Evolutionary conservation across 1,140 invertebrate species (phyloP).

Genomic region (Anagrus nilaparvatae): DNA sequence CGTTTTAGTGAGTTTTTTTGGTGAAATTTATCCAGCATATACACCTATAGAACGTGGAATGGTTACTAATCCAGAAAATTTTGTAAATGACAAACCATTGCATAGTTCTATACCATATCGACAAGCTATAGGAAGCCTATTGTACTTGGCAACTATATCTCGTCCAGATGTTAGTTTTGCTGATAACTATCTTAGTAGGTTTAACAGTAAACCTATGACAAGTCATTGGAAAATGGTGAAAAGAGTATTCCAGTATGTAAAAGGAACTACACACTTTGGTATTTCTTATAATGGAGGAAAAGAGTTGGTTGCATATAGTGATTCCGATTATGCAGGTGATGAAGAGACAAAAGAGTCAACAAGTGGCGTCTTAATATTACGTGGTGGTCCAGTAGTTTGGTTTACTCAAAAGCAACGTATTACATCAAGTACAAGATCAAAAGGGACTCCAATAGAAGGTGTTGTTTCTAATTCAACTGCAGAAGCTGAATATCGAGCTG

Average conservation of each 20-base stretch:
- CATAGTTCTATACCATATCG: constrained; percentile 16
- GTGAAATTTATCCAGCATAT: neutral
- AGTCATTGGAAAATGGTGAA: constrained; percentile 27
- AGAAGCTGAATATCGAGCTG: constrained; percentile 21
- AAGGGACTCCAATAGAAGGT: constrained; percentile 3
- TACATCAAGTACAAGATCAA: too few species aligned
- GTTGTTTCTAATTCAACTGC: constrained; percentile 19
- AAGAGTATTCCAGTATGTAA: constrained; percentile 27
- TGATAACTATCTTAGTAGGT: constrained; percentile 26
- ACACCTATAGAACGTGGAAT: constrained; percentile 7
- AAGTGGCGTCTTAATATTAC: constrained; percentile 16
- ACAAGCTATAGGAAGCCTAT: constrained; percentile 29
- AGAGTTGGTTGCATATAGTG: constrained; percentile 14
- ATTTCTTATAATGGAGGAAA: constrained; percentile 17
- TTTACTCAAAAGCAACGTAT: constrained; percentile 17
- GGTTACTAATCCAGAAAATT: constrained; percentile 1
- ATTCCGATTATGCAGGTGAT: constrained; percentile 19
- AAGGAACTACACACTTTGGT: constrained; percentile 22
- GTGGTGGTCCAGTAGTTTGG: constrained; percentile 19
- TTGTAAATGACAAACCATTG: constrained; percentile 1
- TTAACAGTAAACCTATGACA: constrained; percentile 19
- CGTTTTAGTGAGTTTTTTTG: too few species aligned
- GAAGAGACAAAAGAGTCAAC: constrained; percentile 13
- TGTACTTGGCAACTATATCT: constrained; percentile 30
- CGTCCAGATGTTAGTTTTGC: constrained; percentile 33